Percentiles rank a stretch among this genome's conserved stretches.
Evolutionary conservation across 2,797 vertebrate species (phyloP).

Genomic region (Platyrinchus mystaceus): DNA sequence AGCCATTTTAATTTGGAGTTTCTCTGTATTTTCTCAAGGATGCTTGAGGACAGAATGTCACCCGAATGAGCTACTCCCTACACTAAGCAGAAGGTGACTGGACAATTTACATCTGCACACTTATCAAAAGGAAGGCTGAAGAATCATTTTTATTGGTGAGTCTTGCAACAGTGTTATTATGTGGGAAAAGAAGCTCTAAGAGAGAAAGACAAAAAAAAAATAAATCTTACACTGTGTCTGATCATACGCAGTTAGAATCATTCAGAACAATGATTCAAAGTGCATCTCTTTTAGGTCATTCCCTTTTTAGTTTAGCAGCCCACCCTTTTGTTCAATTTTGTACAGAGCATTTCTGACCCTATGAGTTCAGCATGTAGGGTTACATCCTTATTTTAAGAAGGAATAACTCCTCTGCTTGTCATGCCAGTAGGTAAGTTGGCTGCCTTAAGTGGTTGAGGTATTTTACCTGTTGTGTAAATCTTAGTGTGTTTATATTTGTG

Average conservation of each 20-base stretch:
- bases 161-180: neutral
- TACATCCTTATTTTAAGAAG: neutral
- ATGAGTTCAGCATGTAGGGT: neutral
- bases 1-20: slow-evolving; percentile 4
- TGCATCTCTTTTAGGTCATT: neutral
- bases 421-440: neutral
- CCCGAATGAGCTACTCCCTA: slow-evolving; percentile 26
- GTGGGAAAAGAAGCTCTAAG: neutral
- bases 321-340: neutral
- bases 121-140: neutral
- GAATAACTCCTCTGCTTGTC: neutral
- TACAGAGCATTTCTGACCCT: neutral
- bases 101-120: neutral
- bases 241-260: neutral
- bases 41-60: neutral
- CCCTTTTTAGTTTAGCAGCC: neutral
- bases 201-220: neutral
- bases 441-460: neutral
- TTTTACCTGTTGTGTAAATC: neutral
- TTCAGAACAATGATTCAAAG: neutral
- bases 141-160: neutral
- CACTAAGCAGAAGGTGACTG: slow-evolving; percentile 40
- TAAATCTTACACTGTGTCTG: neutral
- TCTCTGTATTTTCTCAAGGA: slow-evolving; percentile 49
- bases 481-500: neutral